Evolutionary conservation across 2,113 vertebrate genomes (phyloP).

Genomic region (Hemiprocne comata): DNA sequence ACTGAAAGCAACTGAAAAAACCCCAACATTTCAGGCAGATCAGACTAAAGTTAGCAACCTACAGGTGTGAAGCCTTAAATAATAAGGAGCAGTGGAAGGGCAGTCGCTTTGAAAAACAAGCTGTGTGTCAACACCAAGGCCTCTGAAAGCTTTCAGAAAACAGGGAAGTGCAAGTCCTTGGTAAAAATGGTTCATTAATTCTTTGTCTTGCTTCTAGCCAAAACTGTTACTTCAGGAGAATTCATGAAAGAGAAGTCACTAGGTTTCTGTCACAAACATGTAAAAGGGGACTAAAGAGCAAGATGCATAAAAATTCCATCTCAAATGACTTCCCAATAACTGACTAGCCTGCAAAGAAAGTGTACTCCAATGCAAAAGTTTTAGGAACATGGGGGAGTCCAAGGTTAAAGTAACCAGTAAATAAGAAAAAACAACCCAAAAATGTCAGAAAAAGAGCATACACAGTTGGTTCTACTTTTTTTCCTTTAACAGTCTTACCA

Average conservation of each 20-base stretch:
- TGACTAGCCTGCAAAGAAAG: background rate
- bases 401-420: background rate
- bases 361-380: background rate
- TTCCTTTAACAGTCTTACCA: background rate
- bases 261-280: background rate
- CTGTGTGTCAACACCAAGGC: slow-evolving; percentile 61
- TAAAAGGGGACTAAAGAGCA: background rate
- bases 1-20: background rate
- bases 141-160: slow-evolving; percentile 78
- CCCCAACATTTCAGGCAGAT: slow-evolving; percentile 5
- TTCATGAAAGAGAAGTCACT: background rate
- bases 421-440: background rate
- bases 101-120: slow-evolving; percentile 53
- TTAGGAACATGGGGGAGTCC: background rate
- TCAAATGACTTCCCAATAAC: background rate
- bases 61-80: slow-evolving; percentile 64
- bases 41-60: slow-evolving; percentile 64
- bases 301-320: background rate
- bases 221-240: background rate
- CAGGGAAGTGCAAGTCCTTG: slow-evolving; percentile 60
- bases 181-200: slow-evolving; percentile 74
- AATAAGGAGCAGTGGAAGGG: slow-evolving; percentile 66
- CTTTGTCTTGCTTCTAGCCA: slow-evolving; percentile 14
- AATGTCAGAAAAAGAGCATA: background rate
- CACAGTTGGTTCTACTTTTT: background rate